Percentiles rank a stretch among this genome's conserved stretches.
These are phyloP conservation scores for Hydrozoanthus tunicans DNA, from an alignment of 64 coral and sea anemone species.

Conservation along the genomic window DNA sequence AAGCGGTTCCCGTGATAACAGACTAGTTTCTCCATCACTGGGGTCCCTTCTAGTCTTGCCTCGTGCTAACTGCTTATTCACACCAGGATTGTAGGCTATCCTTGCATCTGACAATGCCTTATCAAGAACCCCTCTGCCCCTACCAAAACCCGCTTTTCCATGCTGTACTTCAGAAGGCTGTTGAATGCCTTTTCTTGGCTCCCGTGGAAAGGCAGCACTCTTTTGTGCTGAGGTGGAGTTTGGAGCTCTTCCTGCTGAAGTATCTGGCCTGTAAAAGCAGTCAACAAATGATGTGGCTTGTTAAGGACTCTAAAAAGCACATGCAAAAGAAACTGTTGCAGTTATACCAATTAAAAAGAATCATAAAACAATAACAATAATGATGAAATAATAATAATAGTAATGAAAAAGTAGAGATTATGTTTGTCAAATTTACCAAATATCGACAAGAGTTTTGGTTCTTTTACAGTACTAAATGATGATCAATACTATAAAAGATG, in stretches of 20 bases:
- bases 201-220: not conserved
- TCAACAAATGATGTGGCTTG: too few species aligned
- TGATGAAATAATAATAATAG: too few species aligned
- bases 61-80: not conserved
- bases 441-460: too few species aligned
- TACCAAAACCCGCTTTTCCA: not conserved
- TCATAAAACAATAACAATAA: too few species aligned
- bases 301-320: too few species aligned
- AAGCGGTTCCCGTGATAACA: slow-evolving; percentile 68
- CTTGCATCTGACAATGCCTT: slow-evolving; percentile 13
- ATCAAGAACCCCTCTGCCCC: slow-evolving; percentile 32
- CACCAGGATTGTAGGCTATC: not conserved
- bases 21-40: slow-evolving; percentile 71
- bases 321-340: too few species aligned
- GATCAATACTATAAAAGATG: too few species aligned
- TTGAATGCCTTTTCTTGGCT: not conserved
- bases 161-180: not conserved
- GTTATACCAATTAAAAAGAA: too few species aligned
- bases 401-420: too few species aligned
- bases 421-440: too few species aligned
- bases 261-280: not conserved
- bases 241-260: not conserved
- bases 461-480: too few species aligned
- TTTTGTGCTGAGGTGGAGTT: not conserved
- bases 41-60: slow-evolving; percentile 58